Conservation (phyloP, 2,797 vertebrate genomes). For the Protonibea diacanthus region DNA sequence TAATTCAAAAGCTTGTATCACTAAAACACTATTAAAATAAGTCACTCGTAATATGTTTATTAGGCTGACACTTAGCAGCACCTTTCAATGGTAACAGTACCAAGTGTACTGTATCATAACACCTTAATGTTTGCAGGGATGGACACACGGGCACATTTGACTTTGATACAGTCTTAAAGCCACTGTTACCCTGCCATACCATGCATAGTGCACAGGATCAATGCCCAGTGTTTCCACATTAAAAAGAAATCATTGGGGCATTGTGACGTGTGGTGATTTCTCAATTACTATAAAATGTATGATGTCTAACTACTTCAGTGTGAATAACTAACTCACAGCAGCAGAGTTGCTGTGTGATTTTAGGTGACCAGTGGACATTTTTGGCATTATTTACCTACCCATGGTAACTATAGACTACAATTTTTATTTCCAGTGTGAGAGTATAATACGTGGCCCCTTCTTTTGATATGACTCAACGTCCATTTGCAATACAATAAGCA, state of each 20-base stretch:
- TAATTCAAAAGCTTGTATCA: constrained; percentile 59
- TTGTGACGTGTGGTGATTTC: constrained; percentile 35
- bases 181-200: constrained; percentile 61
- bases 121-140: constrained; percentile 56
- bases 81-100: constrained; percentile 64
- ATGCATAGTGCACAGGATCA: constrained; percentile 71
- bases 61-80: constrained; percentile 70
- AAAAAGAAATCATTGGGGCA: constrained; percentile 36
- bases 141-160: constrained; percentile 47
- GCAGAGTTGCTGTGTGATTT: constrained; percentile 29
- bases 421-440: constrained; percentile 27
- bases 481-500: constrained; percentile 40
- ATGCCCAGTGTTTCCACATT: constrained; percentile 31
- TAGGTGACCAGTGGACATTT: constrained; percentile 27
- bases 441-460: constrained; percentile 15
- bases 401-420: constrained; percentile 9
- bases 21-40: constrained; percentile 66
- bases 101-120: constrained; percentile 42
- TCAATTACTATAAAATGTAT: constrained; percentile 38
- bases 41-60: constrained; percentile 46
- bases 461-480: constrained; percentile 8
- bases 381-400: constrained; percentile 3
- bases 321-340: constrained; percentile 22
- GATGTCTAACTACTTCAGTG: constrained; percentile 42
- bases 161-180: constrained; percentile 51